Evolutionary conservation across 2,888 invertebrate species (phyloP), one percentile per base, ranked within the genome.

Genomic region (Tenthredo amoena): DNA sequence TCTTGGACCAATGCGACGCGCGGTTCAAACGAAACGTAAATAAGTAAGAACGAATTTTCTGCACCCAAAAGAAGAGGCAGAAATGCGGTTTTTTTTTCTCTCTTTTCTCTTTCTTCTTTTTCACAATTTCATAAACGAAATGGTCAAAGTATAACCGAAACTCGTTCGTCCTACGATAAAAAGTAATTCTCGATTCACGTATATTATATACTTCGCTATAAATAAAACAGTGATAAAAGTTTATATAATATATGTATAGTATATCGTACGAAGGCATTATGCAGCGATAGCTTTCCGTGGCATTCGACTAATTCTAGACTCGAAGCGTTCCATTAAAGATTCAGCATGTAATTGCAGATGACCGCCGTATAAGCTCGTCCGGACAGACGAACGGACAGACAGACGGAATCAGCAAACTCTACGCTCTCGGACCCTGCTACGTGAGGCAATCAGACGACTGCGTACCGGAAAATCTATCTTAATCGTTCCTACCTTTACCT

Each of bases 251-350:
- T 34, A 34, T 34, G 12, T 74, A 43, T 81, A 81, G 4, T 79
- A 40, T 37, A 62, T 18, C 31, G 40, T 55, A 50, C 58, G 40
- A 81, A 62, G 26, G 81, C 90, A 90, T 91, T 90, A 91, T 91
- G 90, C 88, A 90, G 91, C 91, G 90, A 92, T 91, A 90, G 91
- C 90, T 92, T 92, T 92, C 93, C 92, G 90, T 91, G 89, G 91
- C 90, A 92, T 93, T 92, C 93, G 90, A 91, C 93, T 93, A 93
- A 93, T 93, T 93, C 90, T 93, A 93, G 92, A 89, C 92, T 93
- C 91, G 91, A 93, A 93, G 93, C 92, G 92, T 93, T 91, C 93
- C 93, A 93, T 93, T 93, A 93, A 93, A 93, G 93, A 93, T 93
- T 93, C 93, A 93, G 93, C 93, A 92, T 93, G 92, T 93, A 93